Evolutionary conservation across 1,140 invertebrate genomes (phyloP), one percentile per base, ranked within the genome.

Genomic region (Antheraea pernyi): DNA sequence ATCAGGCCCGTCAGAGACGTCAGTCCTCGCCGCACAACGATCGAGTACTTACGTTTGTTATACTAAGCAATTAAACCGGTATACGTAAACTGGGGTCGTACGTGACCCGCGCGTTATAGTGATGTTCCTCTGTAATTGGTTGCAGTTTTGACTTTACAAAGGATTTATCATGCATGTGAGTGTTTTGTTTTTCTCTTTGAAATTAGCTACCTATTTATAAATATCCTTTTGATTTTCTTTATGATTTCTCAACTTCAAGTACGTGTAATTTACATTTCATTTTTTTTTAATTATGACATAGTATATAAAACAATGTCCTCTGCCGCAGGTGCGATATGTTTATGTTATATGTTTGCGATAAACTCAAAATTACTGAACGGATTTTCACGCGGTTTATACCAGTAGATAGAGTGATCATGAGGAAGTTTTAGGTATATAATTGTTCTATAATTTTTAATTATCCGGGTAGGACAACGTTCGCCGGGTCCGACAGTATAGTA

Each of bases 91-190:
- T 84, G 76, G 76, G 77, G 78, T 75, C 75, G 70, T 65, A 75
- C 75, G 78, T 85, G 82, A 86, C 84, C 80, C 75, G 62, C 68
- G 76, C 73, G 75, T 53, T 77, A 60, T 60, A 68, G 81, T 83
- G 79, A 82, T 86, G 84, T 83, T 84, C 75, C 79, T 75, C 79
- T 88, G 79, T 68, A 81, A 84, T 82, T 86, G 82, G 70, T 74
- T 71, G 75, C 78, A 69, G 70, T 53, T 53, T 53, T 53, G 46
- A 53, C 11, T 53, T 53, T 70, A 79, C 72, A 79, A 69, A 79
- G 77, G 76, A 83, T 75, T 75, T 81, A 88, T 86, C 80, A 91
- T 91, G 89, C 89, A 91, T 85, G 89, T 91, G 79, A 91, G 89
- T 89, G 67, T 67, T 59, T 37, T 64, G 13, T 53, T 53, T 6